Percentiles rank a stretch among this genome's conserved stretches.
phyloP scores from a whole-genome alignment of 2,888 invertebrate species.

The Dorcus hopei region DNA sequence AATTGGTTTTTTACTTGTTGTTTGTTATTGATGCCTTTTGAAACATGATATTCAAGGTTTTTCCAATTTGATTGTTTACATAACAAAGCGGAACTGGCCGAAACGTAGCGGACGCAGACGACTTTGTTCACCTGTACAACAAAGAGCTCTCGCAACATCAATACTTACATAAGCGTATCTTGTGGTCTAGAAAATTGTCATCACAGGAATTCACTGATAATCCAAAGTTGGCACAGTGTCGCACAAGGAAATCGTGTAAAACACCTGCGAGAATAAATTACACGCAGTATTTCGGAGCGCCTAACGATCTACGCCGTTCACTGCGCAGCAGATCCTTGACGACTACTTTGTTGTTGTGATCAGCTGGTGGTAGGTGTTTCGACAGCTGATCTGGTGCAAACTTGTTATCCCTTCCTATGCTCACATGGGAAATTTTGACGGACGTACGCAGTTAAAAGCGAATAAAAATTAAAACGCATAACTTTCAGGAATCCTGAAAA shows the following conservation, averaged over 20 bases:
- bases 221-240: constrained; percentile 1
- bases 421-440: no score
- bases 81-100: constrained; percentile 37
- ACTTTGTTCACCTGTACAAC: constrained; percentile 16
- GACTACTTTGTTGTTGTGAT: constrained; percentile 39
- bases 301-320: constrained; percentile 2
- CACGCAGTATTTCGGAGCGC: not conserved
- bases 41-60: no score
- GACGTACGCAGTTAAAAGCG: no score
- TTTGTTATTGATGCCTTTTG: no score
- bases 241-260: constrained; percentile 14
- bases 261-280: not conserved
- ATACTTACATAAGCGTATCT: constrained; percentile 14
- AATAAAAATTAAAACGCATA: no score
- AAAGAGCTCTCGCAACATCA: constrained; percentile 18
- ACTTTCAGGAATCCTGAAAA: not conserved
- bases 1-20: no score
- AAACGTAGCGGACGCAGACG: constrained; percentile 5
- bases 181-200: constrained; percentile 8
- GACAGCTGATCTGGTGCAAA: constrained; percentile 34
- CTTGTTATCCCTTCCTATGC: constrained; percentile 24
- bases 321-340: constrained; percentile 8
- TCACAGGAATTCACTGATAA: constrained; percentile 7
- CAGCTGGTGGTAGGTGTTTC: constrained; percentile 37
- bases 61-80: constrained; percentile 35